phyloP scores from a whole-genome alignment of 2,113 vertebrate species.

The Cyphomyrus plagiostoma region DNA sequence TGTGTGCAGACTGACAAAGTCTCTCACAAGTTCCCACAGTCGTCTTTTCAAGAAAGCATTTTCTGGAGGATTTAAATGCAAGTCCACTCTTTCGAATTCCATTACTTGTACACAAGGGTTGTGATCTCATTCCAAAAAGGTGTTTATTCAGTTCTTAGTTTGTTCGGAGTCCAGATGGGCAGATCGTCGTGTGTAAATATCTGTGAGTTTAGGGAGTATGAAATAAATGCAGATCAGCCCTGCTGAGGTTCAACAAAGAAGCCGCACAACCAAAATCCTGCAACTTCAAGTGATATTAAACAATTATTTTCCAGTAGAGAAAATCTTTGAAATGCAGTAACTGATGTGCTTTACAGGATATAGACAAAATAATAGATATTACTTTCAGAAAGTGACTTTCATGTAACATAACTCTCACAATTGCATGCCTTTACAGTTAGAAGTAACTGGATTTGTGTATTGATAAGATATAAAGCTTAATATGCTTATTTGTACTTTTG shows the following conservation, averaged over 20 bases:
- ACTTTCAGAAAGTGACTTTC: background rate
- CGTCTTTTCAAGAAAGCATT: background rate
- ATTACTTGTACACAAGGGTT: background rate
- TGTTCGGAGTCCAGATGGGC: background rate
- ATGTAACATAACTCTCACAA: background rate
- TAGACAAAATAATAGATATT: background rate
- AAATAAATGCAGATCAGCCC: background rate
- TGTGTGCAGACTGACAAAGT: background rate
- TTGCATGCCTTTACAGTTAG: background rate
- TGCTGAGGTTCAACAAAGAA: background rate
- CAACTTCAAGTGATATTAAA: background rate
- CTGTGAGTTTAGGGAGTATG: background rate
- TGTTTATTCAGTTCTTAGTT: background rate
- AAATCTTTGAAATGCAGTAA: background rate
- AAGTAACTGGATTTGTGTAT: background rate
- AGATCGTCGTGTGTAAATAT: background rate
- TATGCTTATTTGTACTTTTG: background rate
- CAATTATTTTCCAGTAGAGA: background rate
- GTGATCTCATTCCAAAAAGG: background rate
- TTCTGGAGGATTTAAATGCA: background rate
- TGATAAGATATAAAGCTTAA: background rate
- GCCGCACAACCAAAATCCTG: background rate
- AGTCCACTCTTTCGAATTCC: background rate
- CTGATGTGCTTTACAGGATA: background rate
- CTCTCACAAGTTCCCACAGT: background rate